phyloP scores from a whole-genome alignment of 1,140 invertebrate genomes.

The Rhyacophila brunnea region DNA sequence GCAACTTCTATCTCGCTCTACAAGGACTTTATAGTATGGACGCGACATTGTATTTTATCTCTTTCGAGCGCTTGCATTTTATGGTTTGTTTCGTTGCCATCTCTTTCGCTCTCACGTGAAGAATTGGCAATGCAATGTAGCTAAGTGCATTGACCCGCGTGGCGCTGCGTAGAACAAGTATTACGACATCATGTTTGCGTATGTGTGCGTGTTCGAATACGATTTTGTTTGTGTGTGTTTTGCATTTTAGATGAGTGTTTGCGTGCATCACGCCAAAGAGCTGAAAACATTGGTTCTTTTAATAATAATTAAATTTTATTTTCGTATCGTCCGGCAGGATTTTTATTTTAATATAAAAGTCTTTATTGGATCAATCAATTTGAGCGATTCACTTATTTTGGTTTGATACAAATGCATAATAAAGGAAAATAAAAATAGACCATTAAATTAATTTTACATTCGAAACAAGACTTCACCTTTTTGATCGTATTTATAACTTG shows the following conservation, averaged over 20 bases:
- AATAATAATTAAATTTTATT: no score
- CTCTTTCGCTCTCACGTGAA: neutral
- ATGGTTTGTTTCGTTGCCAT: neutral
- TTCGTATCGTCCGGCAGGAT: no score
- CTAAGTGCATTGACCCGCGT: conserved; percentile 22
- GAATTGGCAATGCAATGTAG: conserved; percentile 2
- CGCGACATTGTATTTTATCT: no score
- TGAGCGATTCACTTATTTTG: no score
- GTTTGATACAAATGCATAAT: no score
- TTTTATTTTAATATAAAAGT: no score
- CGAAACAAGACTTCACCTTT: no score
- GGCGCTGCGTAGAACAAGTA: conserved; percentile 16
- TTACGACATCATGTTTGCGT: conserved; percentile 18
- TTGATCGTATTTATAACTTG: no score
- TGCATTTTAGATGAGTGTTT: neutral
- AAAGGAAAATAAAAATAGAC: no score
- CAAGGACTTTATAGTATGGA: conserved; percentile 8
- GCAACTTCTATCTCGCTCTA: conserved; percentile 11
- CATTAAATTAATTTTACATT: no score
- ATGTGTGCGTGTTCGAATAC: conserved; percentile 8
- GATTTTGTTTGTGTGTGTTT: no score
- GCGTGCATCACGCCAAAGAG: neutral
- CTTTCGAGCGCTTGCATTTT: neutral
- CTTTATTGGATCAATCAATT: no score
- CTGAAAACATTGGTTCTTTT: neutral